Conservation (phyloP, 2,888 invertebrate species). For the Ennomos quercinarius region DNA sequence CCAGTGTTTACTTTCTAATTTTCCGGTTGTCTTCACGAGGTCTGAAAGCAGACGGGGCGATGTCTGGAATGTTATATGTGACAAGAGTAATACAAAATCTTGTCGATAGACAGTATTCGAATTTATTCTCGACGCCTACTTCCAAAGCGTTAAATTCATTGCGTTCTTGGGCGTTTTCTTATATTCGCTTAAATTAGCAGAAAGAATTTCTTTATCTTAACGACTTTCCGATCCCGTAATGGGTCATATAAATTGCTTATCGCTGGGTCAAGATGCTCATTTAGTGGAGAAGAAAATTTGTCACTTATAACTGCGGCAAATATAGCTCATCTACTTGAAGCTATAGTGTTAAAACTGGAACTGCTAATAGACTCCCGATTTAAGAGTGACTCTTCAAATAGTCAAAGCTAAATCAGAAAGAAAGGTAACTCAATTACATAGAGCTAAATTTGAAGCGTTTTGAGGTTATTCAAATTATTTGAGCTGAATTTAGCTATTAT, state of each 20-base stretch:
- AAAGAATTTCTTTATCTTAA: conserved; percentile 68
- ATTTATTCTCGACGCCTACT: conserved; percentile 21
- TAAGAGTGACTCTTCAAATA: too few species aligned
- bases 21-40: conserved; percentile 80
- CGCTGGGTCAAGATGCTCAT: conserved; percentile 61
- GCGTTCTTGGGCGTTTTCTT: conserved; percentile 35
- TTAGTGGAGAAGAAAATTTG: conserved; percentile 54
- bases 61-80: conserved; percentile 64
- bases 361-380: too few species aligned
- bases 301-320: conserved; percentile 22
- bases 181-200: conserved; percentile 52
- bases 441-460: too few species aligned
- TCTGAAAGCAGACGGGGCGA: conserved; percentile 63
- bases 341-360: neutral
- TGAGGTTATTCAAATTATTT: too few species aligned
- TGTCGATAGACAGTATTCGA: conserved; percentile 49
- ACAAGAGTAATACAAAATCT: conserved; percentile 65
- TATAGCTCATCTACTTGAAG: conserved; percentile 1
- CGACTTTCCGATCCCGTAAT: conserved; percentile 68
- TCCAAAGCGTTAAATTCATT: conserved; percentile 40
- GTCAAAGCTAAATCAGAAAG: too few species aligned
- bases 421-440: too few species aligned
- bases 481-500: too few species aligned
- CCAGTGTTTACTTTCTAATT: conserved; percentile 80
- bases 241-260: conserved; percentile 75